A percentile compares a stretch with the other conserved stretches of the same genome.
Conservation (phyloP, 1,140 invertebrate species). For the Nixonia krombeini region DNA sequence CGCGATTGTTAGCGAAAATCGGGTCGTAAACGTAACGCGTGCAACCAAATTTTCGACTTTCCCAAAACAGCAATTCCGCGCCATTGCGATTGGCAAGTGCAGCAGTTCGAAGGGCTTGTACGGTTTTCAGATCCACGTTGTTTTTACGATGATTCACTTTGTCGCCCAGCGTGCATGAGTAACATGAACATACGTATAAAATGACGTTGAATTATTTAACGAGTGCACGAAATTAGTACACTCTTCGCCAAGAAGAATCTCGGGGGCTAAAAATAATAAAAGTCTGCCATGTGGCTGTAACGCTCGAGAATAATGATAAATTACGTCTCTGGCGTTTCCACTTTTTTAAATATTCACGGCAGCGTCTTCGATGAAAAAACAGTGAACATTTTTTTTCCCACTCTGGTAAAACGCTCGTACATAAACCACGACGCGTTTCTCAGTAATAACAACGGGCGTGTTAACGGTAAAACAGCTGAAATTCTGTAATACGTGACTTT, state of each 20-base stretch:
- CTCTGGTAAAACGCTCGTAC: no score
- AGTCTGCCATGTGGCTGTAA: neutral
- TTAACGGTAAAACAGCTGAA: no score
- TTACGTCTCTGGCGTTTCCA: no score
- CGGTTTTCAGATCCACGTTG: conserved; percentile 17
- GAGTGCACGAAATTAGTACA: conserved; percentile 36
- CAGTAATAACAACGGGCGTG: no score
- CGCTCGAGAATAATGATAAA: neutral
- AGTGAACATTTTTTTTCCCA: no score
- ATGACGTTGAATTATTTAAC: conserved; percentile 45
- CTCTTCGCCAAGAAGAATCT: conserved; percentile 23
- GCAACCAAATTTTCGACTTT: no score
- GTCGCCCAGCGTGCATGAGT: conserved; percentile 1
- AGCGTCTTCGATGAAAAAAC: no score
- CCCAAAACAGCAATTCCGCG: neutral
- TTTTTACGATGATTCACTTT: conserved; percentile 12
- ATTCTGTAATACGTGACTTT: no score
- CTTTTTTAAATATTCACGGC: no score
- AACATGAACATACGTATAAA: conserved; percentile 27
- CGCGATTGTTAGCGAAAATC: no score
- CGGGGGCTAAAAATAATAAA: conserved; percentile 24
- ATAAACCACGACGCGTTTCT: no score
- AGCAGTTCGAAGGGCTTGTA: conserved; percentile 22
- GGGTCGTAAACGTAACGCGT: no score
- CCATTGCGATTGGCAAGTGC: conserved; percentile 4